phyloP scores from a whole-genome alignment of 2,797 vertebrate species.

The Siniperca obscura region DNA sequence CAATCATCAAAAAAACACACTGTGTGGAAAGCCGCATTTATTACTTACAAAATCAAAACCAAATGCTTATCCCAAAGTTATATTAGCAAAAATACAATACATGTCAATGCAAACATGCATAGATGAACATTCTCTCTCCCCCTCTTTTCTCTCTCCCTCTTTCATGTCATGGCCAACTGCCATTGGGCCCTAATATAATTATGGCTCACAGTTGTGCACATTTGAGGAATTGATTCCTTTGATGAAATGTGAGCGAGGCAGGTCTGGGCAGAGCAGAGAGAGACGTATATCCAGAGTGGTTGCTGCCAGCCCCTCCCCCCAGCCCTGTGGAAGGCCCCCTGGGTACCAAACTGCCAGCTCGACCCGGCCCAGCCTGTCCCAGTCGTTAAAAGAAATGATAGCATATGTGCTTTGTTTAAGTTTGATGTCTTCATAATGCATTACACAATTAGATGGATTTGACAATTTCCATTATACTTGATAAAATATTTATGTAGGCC shows the following conservation, averaged over 20 bases:
- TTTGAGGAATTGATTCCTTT: slow-evolving; percentile 99
- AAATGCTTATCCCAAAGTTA: slow-evolving; percentile 22
- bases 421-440: slow-evolving; percentile 99
- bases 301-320: slow-evolving; percentile 87
- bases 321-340: slow-evolving; percentile 87
- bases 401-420: slow-evolving; percentile 99
- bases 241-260: slow-evolving; percentile 95
- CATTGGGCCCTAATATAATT: slow-evolving; percentile 98
- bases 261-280: slow-evolving; percentile 88
- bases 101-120: slow-evolving; percentile 48
- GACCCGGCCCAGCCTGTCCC: slow-evolving; percentile 67
- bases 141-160: slow-evolving; percentile 41
- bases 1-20: not conserved
- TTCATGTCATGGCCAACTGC: slow-evolving; percentile 89
- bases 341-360: slow-evolving; percentile 91
- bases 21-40: not conserved
- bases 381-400: slow-evolving; percentile 99
- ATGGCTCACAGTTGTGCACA: slow-evolving; percentile 98
- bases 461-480: slow-evolving; percentile 99
- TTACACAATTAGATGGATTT: slow-evolving; percentile 99
- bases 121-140: slow-evolving; percentile 42
- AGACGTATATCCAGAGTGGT: slow-evolving; percentile 94
- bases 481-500: slow-evolving; percentile 99
- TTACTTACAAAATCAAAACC: slow-evolving; percentile 33
- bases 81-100: slow-evolving; percentile 35